Conservation (phyloP, 1,140 invertebrate genomes). For the Eurosta solidaginis region DNA sequence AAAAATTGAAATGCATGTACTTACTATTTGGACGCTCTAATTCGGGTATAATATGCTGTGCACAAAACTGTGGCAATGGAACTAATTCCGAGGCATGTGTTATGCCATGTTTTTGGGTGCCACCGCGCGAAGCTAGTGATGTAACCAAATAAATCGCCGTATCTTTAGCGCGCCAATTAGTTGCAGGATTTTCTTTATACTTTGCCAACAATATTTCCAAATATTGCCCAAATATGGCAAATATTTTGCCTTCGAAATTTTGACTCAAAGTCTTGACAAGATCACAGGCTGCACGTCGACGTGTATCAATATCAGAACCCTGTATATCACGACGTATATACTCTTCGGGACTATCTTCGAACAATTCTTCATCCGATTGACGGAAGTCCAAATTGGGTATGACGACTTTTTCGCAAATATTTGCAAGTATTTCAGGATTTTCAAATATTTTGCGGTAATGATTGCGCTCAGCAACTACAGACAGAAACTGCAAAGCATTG, state of each 20-base stretch:
- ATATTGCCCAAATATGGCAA: constrained; percentile 90
- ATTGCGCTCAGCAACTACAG: constrained; percentile 88
- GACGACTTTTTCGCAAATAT: constrained; percentile 96
- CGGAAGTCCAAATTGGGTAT: constrained; percentile 98
- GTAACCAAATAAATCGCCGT: constrained; percentile 95
- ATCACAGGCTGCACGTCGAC: constrained; percentile 93
- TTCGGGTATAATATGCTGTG: constrained; percentile 83
- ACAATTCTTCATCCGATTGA: constrained; percentile 92
- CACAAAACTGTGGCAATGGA: constrained; percentile 85
- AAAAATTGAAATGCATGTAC: not conserved
- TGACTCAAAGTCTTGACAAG: constrained; percentile 87
- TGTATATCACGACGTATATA: constrained; percentile 97
- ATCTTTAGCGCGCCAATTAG: constrained; percentile 93
- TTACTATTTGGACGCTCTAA: constrained; percentile 71
- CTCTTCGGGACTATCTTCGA: constrained; percentile 98
- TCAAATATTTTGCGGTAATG: constrained; percentile 90
- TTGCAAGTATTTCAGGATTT: constrained; percentile 80
- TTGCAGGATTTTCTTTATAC: constrained; percentile 74
- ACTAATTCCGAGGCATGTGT: constrained; percentile 90
- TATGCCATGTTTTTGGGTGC: constrained; percentile 88
- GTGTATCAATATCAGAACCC: constrained; percentile 96
- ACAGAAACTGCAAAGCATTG: constrained; percentile 93
- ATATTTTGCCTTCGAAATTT: constrained; percentile 91
- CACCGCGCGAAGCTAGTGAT: constrained; percentile 87
- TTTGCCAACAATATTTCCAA: constrained; percentile 81